Evolutionary conservation across 2,113 vertebrate genomes (phyloP).

Genomic region (Mesitornis unicolor): DNA sequence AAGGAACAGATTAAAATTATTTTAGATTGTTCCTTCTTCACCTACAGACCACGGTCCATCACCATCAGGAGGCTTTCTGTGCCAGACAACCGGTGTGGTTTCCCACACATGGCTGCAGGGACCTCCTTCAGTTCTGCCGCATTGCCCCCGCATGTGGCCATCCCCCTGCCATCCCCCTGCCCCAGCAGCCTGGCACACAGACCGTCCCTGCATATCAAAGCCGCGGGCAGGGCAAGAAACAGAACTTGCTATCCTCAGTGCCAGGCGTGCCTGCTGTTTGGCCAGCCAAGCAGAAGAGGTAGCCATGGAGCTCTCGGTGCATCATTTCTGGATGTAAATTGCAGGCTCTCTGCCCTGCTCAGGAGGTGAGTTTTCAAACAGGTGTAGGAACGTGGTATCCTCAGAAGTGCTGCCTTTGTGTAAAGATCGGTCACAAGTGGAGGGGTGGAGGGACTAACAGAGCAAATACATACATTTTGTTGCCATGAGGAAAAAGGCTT

Average conservation of each 20-base stretch:
- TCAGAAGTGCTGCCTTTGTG: background rate
- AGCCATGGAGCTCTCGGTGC: fast-evolving
- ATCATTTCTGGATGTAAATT: fast-evolving
- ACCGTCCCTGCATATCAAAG: fast-evolving
- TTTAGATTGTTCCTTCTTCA: background rate
- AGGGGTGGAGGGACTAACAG: background rate
- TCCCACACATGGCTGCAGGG: background rate
- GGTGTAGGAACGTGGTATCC: background rate
- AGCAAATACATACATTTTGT: background rate
- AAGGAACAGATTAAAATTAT: background rate
- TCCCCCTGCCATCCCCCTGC: too few relatives aligned
- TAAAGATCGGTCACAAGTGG: fast-evolving
- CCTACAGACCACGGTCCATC: background rate
- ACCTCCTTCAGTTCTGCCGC: background rate
- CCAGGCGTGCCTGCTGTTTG: fast-evolving
- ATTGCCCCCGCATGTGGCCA: fast-evolving
- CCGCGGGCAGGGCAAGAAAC: fast-evolving
- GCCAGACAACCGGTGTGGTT: background rate
- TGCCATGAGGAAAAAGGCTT: background rate
- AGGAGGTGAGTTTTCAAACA: fast-evolving
- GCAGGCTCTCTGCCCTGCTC: background rate
- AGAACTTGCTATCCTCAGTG: background rate
- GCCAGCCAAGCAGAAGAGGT: background rate
- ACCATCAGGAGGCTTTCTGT: background rate
- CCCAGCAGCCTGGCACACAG: fast-evolving